Base-by-base conservation (phyloP, 2,797 vertebrate genomes). In the Heliangelus exortis region DNA sequence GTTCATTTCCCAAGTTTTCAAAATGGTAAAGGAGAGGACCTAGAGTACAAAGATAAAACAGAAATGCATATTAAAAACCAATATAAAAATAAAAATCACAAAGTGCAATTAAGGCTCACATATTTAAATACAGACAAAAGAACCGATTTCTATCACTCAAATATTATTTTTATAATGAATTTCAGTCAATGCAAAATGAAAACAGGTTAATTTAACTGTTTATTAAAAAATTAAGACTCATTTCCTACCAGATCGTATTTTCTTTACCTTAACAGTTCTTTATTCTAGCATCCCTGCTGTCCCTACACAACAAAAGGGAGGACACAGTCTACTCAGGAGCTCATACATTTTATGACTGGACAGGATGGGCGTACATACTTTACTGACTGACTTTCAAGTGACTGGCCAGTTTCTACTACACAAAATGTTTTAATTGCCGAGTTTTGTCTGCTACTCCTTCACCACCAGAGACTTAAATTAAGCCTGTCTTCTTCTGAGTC, bases 1-100 rank as follows among this genome's bases (percentile, higher is more conserved):
- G 98, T 96, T 99, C 99, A 92, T 99, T 99, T 96, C 99, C 99
- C 98, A 99, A 98, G 96, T 99, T 99, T 98, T 99, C 99, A 97
- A 99, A 99, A 96, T 99, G 99, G 96, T 99, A 99, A 62, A 99
- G 97, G 63, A 99, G 98, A 41, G 99, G 99, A 93, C 99, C 99
- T 99, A 88, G 28, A 86, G 87, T 47, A 94, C 53, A 96, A 94
- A 92, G 41, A 96, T 36, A 92, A 16, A 92, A 75, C 5, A 10
- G 22, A 92, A 82, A 69, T 2, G 2, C 7, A 43, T 79, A 51
- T 75, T 12, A 89, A 76, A 91, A 55, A 47, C 15, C 4, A 3
- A 36, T 23, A 50, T 39, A 34, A 58, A 94, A 81, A 86, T n/a
- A 19, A 22, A 33, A 75, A 85, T 23, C 31, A 78, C 15, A 18